Conservation (phyloP, 2,888 invertebrate genomes). For the Orthosia cruda region DNA sequence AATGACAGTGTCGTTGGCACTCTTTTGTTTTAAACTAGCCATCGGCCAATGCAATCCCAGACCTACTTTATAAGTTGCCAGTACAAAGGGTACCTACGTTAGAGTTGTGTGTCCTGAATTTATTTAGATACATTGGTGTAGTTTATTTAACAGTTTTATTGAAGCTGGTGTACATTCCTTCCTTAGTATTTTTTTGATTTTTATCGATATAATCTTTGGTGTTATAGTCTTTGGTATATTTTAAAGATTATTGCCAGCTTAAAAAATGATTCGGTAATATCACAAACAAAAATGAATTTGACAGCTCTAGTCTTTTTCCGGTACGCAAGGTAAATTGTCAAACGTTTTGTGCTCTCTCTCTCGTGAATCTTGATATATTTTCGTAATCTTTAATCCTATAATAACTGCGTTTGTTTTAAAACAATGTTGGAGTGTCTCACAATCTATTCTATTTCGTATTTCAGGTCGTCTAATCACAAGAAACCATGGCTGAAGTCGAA, state of each 20-base stretch:
- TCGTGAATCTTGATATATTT: slow-evolving; percentile 83
- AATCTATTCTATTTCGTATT: slow-evolving; percentile 85
- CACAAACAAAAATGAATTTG: slow-evolving; percentile 60
- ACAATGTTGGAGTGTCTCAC: slow-evolving; percentile 75
- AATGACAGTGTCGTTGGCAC: slow-evolving; percentile 73
- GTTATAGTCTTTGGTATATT: background rate
- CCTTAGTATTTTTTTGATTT: background rate
- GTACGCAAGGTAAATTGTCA: slow-evolving; percentile 91
- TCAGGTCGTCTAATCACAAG: slow-evolving; percentile 85
- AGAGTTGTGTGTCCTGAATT: no score
- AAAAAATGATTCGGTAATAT: slow-evolving; percentile 26
- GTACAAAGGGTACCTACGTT: slow-evolving; percentile 8
- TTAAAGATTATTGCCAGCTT: slow-evolving; percentile 31
- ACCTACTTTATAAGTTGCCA: slow-evolving; percentile 59
- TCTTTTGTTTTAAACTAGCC: slow-evolving; percentile 80
- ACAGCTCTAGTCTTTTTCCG: slow-evolving; percentile 87
- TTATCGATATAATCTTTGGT: no score
- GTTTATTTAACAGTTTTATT: background rate
- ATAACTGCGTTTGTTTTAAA: slow-evolving; percentile 64
- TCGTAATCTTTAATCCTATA: slow-evolving; percentile 77
- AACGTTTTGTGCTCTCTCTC: slow-evolving; percentile 81
- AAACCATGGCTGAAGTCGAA: slow-evolving; percentile 96
- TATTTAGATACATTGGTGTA: no score
- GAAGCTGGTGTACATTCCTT: background rate
- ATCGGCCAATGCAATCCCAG: slow-evolving; percentile 18